Percentiles rank a stretch among this genome's conserved stretches.
Conservation (phyloP, 2,113 vertebrate genomes). For the Pao palembangensis region DNA sequence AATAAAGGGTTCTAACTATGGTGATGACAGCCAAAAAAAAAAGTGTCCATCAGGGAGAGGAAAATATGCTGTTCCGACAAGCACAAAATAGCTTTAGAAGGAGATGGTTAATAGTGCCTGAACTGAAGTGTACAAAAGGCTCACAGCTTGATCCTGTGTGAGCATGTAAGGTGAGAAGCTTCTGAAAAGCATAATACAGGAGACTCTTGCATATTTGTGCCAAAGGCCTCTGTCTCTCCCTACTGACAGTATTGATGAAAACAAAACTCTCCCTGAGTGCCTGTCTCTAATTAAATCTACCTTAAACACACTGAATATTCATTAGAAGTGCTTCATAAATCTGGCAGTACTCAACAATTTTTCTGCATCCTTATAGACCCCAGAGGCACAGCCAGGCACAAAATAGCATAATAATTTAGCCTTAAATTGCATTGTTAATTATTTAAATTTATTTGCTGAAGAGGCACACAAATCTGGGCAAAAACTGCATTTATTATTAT, state of each 20-base stretch:
- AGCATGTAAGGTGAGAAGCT: constrained; percentile 47
- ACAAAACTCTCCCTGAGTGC: constrained; percentile 40
- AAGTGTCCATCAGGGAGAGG: constrained; percentile 35
- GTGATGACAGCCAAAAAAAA: constrained; percentile 50
- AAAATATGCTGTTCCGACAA: constrained; percentile 37
- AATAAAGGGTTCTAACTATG: constrained; percentile 67
- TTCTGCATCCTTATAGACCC: constrained; percentile 36
- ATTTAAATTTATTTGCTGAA: constrained; percentile 47
- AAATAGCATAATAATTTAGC: constrained; percentile 48
- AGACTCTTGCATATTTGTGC: constrained; percentile 41
- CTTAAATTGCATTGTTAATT: constrained; percentile 60
- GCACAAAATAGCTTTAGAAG: constrained; percentile 30
- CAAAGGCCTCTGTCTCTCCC: constrained; percentile 38
- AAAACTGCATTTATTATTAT: constrained; percentile 11
- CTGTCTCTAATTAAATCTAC: constrained; percentile 49
- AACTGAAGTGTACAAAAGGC: constrained; percentile 40
- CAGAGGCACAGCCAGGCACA: constrained; percentile 50
- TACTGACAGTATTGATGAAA: constrained; percentile 31
- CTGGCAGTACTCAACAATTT: constrained; percentile 46
- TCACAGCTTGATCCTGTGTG: constrained; percentile 34
- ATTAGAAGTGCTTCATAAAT: constrained; percentile 32
- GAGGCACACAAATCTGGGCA: constrained; percentile 28
- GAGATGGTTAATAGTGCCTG: constrained; percentile 26
- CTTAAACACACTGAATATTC: constrained; percentile 46
- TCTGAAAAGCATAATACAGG: constrained; percentile 25